Evolutionary conservation across 2,888 invertebrate genomes (phyloP).

Genomic region (Lathronympha strigana): DNA sequence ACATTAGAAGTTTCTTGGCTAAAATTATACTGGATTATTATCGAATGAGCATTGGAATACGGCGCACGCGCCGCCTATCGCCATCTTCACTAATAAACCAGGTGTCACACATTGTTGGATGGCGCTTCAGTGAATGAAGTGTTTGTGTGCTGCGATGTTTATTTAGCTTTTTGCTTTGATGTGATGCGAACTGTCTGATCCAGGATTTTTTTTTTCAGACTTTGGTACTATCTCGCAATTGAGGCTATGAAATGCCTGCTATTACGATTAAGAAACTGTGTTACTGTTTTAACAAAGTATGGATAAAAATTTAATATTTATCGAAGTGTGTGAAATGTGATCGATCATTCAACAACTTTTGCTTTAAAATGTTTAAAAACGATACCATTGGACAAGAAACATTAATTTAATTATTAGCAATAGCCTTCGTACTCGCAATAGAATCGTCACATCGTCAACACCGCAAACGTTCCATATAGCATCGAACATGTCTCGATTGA

Average conservation of each 20-base stretch:
- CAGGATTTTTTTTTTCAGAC: not conserved
- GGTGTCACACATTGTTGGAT: conserved; percentile 33
- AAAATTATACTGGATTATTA: not conserved
- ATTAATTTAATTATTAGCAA: too few species aligned
- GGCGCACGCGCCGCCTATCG: conserved; percentile 28
- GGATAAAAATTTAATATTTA: too few species aligned
- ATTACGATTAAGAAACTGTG: too few species aligned
- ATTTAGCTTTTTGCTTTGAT: conserved; percentile 28
- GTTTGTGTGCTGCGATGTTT: conserved; percentile 30
- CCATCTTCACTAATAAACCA: conserved; percentile 35
- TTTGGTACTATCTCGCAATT: not conserved
- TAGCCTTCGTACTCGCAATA: too few species aligned
- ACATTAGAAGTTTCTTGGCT: not conserved
- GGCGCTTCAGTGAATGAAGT: conserved; percentile 29
- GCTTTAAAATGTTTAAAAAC: too few species aligned
- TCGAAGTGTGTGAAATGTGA: too few species aligned
- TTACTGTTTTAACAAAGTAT: too few species aligned
- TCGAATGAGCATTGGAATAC: not conserved
- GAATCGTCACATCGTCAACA: too few species aligned
- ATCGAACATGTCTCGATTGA: conserved; percentile 32
- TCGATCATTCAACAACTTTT: too few species aligned
- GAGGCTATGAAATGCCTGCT: too few species aligned
- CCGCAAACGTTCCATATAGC: not conserved
- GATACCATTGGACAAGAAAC: too few species aligned
- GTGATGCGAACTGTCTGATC: not conserved